phyloP scores from a whole-genome alignment of 2,113 vertebrate genomes.

The Ornithorhynchus anatinus region DNA sequence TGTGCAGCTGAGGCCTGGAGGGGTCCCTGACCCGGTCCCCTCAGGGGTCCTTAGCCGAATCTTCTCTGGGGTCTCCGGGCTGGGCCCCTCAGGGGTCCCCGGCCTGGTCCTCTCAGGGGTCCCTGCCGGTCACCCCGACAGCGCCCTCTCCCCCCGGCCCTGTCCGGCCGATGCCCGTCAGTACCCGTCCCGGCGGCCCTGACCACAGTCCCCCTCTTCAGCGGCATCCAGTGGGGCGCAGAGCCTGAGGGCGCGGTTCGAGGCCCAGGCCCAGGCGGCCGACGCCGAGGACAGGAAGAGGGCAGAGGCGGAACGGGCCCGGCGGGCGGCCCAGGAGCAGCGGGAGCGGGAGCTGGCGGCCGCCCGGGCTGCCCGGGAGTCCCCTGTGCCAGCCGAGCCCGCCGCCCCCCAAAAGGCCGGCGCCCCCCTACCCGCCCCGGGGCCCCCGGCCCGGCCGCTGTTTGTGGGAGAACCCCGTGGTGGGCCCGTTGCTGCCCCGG shows the following conservation, averaged over 20 bases:
- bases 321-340: constrained; percentile 71
- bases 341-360: constrained; percentile 66
- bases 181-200: not conserved
- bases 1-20: too few species aligned
- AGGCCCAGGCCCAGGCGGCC: constrained; percentile 81
- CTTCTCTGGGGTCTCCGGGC: not conserved
- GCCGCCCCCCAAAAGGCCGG: not conserved
- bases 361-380: not conserved
- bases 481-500: not conserved
- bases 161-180: not conserved
- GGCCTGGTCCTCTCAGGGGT: not conserved
- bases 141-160: not conserved
- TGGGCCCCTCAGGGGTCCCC: not conserved
- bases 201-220: constrained; percentile 35
- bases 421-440: not conserved
- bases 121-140: not conserved
- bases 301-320: constrained; percentile 74
- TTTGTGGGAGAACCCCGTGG: not conserved
- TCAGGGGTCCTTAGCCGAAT: not conserved
- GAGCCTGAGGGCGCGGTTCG: constrained; percentile 86
- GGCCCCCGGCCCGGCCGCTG: not conserved
- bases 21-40: too few species aligned
- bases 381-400: constrained; percentile 2
- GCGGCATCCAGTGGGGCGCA: constrained; percentile 73
- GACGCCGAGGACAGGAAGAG: constrained; percentile 78